A percentile compares a stretch with the other conserved stretches of the same genome.
phyloP scores from a whole-genome alignment of 2,113 vertebrate species.

The Ceyx margarethae region DNA sequence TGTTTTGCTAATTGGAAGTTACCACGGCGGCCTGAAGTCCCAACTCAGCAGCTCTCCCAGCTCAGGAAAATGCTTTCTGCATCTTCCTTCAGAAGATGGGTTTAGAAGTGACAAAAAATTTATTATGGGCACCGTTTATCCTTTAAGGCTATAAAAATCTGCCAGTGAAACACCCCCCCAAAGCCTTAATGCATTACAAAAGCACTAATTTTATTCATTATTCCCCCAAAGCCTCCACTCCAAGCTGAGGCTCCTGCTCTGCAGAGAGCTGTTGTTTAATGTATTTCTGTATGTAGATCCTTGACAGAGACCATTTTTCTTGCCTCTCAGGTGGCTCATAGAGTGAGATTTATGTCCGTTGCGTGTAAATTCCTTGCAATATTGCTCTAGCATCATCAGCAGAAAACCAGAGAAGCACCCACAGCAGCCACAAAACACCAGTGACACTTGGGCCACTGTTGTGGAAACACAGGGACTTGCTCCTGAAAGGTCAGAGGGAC shows the following conservation, averaged over 20 bases:
- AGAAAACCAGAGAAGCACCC: slow-evolving; percentile 59
- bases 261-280: slow-evolving; percentile 58
- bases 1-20: slow-evolving; percentile 58
- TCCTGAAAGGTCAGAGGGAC: background rate
- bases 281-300: slow-evolving; percentile 67
- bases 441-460: slow-evolving; percentile 13
- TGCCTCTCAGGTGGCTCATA: slow-evolving; percentile 67
- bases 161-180: background rate
- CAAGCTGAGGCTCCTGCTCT: slow-evolving; percentile 10
- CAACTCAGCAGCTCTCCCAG: slow-evolving; percentile 25
- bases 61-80: background rate
- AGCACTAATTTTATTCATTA: slow-evolving; percentile 67
- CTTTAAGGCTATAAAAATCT: slow-evolving; percentile 57
- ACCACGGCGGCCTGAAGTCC: background rate
- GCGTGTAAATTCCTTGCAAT: slow-evolving; percentile 65
- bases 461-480: background rate
- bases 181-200: slow-evolving; percentile 45
- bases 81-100: slow-evolving; percentile 14
- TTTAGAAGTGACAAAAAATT: slow-evolving; percentile 55
- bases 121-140: slow-evolving; percentile 50
- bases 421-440: slow-evolving; percentile 51
- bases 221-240: slow-evolving; percentile 23
- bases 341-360: slow-evolving; percentile 64
- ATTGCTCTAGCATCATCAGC: slow-evolving; percentile 64
- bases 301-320: slow-evolving; percentile 73